These are phyloP conservation scores for Dreissena polymorpha DNA, from an alignment of 1,140 invertebrate genomes.

Conservation along the genomic window DNA sequence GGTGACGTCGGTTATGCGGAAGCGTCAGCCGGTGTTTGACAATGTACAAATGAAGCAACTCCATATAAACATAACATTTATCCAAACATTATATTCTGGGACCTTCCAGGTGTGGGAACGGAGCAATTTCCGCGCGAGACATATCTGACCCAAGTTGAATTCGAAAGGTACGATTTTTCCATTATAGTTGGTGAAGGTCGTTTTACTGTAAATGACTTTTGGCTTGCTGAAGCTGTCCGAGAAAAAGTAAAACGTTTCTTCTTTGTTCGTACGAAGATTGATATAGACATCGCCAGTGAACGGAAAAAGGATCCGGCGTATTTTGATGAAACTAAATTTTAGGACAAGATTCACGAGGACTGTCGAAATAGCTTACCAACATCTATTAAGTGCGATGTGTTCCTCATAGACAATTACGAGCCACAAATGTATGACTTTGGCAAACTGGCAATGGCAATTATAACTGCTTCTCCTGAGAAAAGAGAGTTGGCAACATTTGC, in stretches of 20 bases:
- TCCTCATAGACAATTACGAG: too few species aligned
- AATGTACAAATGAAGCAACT: background rate
- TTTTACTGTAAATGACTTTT: conserved; percentile 20
- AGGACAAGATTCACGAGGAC: too few species aligned
- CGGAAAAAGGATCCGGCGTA: background rate
- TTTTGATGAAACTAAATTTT: too few species aligned
- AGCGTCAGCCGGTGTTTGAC: background rate
- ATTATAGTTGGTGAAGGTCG: background rate
- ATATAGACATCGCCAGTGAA: conserved; percentile 1
- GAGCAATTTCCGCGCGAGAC: background rate
- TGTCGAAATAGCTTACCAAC: too few species aligned
- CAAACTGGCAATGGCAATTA: too few species aligned
- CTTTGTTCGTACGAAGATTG: conserved; percentile 13
- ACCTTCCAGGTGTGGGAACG: conserved; percentile 8
- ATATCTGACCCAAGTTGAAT: background rate
- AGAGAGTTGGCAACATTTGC: too few species aligned
- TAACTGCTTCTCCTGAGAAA: too few species aligned
- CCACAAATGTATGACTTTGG: too few species aligned
- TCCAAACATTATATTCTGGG: background rate
- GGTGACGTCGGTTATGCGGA: background rate
- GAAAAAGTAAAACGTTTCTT: conserved; percentile 9
- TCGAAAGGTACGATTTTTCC: background rate
- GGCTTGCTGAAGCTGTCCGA: background rate
- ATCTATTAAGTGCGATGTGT: too few species aligned
- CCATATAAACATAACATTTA: background rate